Base-by-base conservation (phyloP, 2,113 vertebrate species). In the Henicopernis longicauda region DNA sequence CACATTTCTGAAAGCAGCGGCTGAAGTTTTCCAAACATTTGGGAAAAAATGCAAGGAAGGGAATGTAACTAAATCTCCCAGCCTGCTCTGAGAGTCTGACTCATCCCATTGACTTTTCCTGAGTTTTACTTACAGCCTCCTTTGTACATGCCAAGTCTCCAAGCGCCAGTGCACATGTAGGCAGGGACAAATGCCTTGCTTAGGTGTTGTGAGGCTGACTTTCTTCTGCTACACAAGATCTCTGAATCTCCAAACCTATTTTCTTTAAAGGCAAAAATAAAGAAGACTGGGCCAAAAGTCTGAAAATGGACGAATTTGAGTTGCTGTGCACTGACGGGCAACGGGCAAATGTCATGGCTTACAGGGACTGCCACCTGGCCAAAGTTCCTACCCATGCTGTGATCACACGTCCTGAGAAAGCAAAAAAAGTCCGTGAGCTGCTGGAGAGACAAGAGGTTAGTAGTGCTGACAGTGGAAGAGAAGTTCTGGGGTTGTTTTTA, bases 371-470 rank as follows among this genome's bases (percentile, higher is more conserved):
- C 79, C 9, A 96, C 87, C 85, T 97, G 93, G 96, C 96, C 62
- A 93, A 88, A 44, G 96, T 97, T 18, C 96, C 96, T 4, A 96
- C 96, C 58, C 96, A 97, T 0, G 96, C 92, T 36, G 96, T 97
- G 66, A 19, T 97, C 54, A 16, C 95, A 0, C 96, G 92, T 20
- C 87, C 96, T 2, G 96, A 97, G 74, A 97, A 94, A 58, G 92
- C 74, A 36, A 1, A 9, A 1, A 31, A 73, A 88, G 79, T 97
- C 71, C 79, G 50, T 14, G 87, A 96, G 8, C 19, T 96, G 74
- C 78, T 97, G 95, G 58, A 92, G 36, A 83, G 6, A 40, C 96
- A 97, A 23, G 82, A 96, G 96, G 96, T 97, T 7, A 61, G 96
- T 85, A 42, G 50, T 11, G 32, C 59, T 31, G 59, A 14, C 34